Evolutionary conservation across 2,113 vertebrate genomes (phyloP).

Genomic region (Xenopus laevis): DNA sequence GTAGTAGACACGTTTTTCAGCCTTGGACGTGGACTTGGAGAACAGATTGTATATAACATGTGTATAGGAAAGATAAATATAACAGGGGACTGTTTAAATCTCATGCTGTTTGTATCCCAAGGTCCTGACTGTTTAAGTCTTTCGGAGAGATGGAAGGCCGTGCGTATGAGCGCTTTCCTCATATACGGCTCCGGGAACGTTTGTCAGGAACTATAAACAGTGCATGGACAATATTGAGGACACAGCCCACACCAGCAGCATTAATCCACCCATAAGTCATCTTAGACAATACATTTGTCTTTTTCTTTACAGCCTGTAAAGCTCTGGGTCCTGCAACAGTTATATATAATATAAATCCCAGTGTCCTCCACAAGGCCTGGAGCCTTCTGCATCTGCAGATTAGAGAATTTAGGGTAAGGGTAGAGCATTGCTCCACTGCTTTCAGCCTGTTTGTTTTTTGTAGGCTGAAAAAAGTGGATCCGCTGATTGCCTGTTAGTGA

Average conservation of each 20-base stretch:
- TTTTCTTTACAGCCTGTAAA: too few relatives aligned
- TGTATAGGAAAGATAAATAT: constrained; percentile 32
- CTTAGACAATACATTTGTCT: too few relatives aligned
- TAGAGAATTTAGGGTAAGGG: too few relatives aligned
- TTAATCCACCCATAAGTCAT: not conserved
- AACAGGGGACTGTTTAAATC: constrained; percentile 12
- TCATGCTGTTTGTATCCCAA: constrained; percentile 13
- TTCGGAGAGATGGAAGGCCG: not conserved
- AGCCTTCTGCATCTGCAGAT: too few relatives aligned
- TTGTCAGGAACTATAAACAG: not conserved
- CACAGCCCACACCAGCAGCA: constrained; percentile 1
- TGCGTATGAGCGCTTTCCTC: not conserved
- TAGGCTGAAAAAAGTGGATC: too few relatives aligned
- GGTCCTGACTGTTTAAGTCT: constrained; percentile 3
- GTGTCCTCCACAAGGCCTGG: too few relatives aligned
- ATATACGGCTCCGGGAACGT: not conserved
- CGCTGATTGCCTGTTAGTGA: too few relatives aligned
- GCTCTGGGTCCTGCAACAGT: too few relatives aligned
- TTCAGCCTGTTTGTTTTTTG: too few relatives aligned
- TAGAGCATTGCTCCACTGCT: too few relatives aligned
- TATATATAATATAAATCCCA: too few relatives aligned
- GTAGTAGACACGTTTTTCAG: not conserved
- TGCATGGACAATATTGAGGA: not conserved
- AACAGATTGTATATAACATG: constrained; percentile 1
- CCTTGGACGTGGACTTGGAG: not conserved